Evolutionary conservation across 2,797 vertebrate species (phyloP).

Genomic region (Oryzias dopingdopingensis): DNA sequence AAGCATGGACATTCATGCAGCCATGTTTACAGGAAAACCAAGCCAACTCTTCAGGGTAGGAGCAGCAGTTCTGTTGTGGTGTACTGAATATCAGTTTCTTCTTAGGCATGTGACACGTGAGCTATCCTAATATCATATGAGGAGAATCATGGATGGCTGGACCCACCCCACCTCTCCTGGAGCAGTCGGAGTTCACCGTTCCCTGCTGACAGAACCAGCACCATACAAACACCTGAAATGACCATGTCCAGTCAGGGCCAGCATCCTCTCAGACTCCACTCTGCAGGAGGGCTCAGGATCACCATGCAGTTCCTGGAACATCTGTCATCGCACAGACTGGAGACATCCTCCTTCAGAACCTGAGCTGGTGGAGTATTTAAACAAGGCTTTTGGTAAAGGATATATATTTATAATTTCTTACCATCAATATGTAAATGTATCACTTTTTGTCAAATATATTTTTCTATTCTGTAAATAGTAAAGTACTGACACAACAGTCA

Average conservation of each 20-base stretch:
- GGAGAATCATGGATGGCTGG: slow-evolving; percentile 42
- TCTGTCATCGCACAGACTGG: slow-evolving; percentile 24
- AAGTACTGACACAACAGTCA: slow-evolving; percentile 67
- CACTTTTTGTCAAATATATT: slow-evolving; percentile 89
- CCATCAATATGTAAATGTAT: slow-evolving; percentile 80
- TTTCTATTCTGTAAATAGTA: slow-evolving; percentile 86
- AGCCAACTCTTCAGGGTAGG: slow-evolving; percentile 20
- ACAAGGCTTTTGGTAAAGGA: slow-evolving; percentile 82
- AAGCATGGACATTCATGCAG: slow-evolving; percentile 45
- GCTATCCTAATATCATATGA: slow-evolving; percentile 28
- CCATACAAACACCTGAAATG: slow-evolving; percentile 25
- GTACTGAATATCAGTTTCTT: slow-evolving; percentile 26
- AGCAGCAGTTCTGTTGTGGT: slow-evolving; percentile 47
- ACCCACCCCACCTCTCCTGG: slow-evolving; percentile 10
- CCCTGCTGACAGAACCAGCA: slow-evolving; percentile 15
- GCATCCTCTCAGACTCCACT: neutral
- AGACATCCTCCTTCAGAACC: slow-evolving; percentile 64
- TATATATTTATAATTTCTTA: slow-evolving; percentile 92
- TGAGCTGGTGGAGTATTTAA: slow-evolving; percentile 85
- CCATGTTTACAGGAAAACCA: slow-evolving; percentile 62
- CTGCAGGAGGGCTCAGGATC: slow-evolving; percentile 15
- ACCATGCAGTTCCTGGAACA: slow-evolving; percentile 17
- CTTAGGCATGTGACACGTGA: slow-evolving; percentile 75
- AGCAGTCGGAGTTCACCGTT: slow-evolving; percentile 23
- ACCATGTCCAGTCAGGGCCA: neutral